Evolutionary conservation across 37 sponge, comb jelly and placozoan species (phyloP).

Genomic region (Agelas oroides): DNA sequence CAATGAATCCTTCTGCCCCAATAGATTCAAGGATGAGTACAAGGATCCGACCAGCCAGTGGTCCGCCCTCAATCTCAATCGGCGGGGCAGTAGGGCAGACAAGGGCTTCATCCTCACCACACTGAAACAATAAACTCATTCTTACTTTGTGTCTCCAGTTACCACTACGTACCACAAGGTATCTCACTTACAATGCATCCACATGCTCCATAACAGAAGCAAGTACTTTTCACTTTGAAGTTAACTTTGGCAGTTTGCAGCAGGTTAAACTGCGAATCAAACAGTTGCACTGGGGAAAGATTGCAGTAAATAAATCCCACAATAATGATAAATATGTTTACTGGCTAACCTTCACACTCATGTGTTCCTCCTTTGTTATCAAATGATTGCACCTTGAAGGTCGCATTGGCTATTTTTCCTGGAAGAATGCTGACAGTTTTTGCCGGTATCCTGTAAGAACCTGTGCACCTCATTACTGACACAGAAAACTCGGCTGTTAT

Average conservation of each 20-base stretch:
- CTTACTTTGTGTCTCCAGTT: no score
- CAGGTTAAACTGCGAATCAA: conserved; percentile 67
- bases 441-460: conserved; percentile 23
- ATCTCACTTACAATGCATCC: conserved; percentile 70
- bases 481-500: conserved; percentile 62
- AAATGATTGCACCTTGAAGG: conserved; percentile 50
- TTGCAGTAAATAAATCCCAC: neutral
- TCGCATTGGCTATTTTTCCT: conserved; percentile 30
- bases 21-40: conserved; percentile 50
- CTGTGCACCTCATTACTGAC: conserved; percentile 56
- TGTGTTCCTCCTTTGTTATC: conserved; percentile 13
- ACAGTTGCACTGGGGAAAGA: conserved; percentile 62
- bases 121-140: no score
- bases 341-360: conserved; percentile 76
- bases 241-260: conserved; percentile 65
- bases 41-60: conserved; percentile 29
- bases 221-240: conserved; percentile 66
- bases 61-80: neutral
- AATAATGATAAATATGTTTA: no score
- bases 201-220: conserved; percentile 84
- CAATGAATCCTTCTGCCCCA: conserved; percentile 71
- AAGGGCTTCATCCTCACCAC: neutral
- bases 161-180: no score
- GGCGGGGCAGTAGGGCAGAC: conserved; percentile 62
- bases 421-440: conserved; percentile 49